These are phyloP conservation scores for Megamerina dolium DNA, from an alignment of 2,888 invertebrate species.

Conservation along the genomic window DNA sequence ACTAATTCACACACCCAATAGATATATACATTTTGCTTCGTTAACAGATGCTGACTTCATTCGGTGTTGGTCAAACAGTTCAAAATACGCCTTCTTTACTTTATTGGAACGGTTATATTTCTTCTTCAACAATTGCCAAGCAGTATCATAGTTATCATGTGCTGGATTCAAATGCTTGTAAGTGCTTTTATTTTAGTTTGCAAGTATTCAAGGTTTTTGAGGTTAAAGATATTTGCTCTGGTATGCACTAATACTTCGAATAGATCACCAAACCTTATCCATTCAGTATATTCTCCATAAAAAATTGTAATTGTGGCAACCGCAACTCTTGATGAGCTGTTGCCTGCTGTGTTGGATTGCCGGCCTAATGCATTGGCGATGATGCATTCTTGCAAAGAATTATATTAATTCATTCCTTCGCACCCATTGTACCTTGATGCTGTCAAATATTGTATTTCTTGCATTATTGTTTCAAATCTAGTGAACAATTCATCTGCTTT, in stretches of 20 bases:
- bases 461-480: too few relatives aligned
- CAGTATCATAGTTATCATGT: constrained; percentile 8
- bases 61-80: constrained; percentile 6
- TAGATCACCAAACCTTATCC: constrained; percentile 12
- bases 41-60: constrained; percentile 7
- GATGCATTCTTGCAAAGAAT: too few relatives aligned
- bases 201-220: constrained; percentile 11
- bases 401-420: too few relatives aligned
- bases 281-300: constrained; percentile 7
- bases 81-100: constrained; percentile 11
- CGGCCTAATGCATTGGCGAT: too few relatives aligned
- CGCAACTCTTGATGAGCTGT: constrained; percentile 2
- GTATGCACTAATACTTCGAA: constrained; percentile 12
- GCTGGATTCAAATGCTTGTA: constrained; percentile 11
- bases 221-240: constrained; percentile 5
- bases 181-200: constrained; percentile 12
- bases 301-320: constrained; percentile 14
- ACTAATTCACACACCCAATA: too few relatives aligned
- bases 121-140: constrained; percentile 10
- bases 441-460: too few relatives aligned
- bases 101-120: constrained; percentile 11
- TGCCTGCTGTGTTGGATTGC: not conserved
- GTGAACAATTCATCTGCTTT: too few relatives aligned
- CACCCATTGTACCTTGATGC: too few relatives aligned
- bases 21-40: constrained; percentile 6